A percentile compares a stretch with the other conserved stretches of the same genome.
Conservation (phyloP, 2,113 vertebrate species). For the Muntiacus muntjak region DNA sequence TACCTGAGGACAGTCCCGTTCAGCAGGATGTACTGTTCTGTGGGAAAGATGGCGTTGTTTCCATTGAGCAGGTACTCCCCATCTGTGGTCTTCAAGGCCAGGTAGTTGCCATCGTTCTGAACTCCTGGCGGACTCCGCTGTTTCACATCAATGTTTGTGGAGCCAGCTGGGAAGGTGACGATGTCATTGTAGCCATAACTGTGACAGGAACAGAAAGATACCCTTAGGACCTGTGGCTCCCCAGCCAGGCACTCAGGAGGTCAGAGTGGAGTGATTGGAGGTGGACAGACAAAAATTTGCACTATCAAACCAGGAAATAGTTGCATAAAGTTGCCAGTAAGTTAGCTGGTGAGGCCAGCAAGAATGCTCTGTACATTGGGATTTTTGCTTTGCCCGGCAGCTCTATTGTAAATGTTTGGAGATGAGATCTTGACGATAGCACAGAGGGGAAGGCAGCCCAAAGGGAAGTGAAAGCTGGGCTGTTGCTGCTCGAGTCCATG, state of each 20-base stretch:
- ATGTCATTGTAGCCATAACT: conserved; percentile 96
- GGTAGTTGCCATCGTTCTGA: conserved; percentile 92
- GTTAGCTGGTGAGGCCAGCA: accelerated
- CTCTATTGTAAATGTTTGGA: neutral
- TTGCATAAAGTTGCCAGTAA: neutral
- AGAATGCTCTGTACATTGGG: neutral
- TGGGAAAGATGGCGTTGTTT: conserved; percentile 91
- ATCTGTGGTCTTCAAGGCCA: conserved; percentile 87
- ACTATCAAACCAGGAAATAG: neutral
- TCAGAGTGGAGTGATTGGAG: too few relatives aligned
- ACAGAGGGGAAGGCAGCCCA: neutral
- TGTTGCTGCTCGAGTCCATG: neutral
- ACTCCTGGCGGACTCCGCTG: conserved; percentile 92
- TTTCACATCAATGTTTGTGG: conserved; percentile 96
- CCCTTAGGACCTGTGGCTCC: neutral
- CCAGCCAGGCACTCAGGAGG: neutral
- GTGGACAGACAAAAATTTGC: neutral
- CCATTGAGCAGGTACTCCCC: conserved; percentile 94
- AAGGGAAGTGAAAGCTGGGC: neutral
- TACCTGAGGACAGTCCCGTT: conserved; percentile 93
- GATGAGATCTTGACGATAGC: neutral
- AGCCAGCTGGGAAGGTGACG: conserved; percentile 92
- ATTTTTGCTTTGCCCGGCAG: conserved; percentile 12
- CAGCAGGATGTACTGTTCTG: conserved; percentile 93
- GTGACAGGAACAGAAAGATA: conserved; percentile 21